A percentile compares a stretch with the other conserved stretches of the same genome.
Conservation (phyloP, 2,113 vertebrate species). For the Notothenia rossii region DNA sequence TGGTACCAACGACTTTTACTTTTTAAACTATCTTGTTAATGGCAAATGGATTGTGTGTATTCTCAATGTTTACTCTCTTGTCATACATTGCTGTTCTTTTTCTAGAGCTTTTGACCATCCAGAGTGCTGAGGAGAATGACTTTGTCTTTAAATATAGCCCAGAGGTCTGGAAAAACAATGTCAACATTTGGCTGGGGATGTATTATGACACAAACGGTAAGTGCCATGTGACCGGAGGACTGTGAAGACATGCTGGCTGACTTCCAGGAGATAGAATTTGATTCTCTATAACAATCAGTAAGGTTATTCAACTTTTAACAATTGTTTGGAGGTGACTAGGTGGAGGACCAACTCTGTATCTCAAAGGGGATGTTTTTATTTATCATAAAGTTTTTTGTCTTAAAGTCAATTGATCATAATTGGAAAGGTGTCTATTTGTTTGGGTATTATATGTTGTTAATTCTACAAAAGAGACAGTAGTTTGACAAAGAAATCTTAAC, state of each 20-base stretch:
- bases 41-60: not conserved
- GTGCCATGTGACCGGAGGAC: constrained; percentile 39
- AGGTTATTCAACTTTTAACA: not conserved
- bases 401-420: not conserved
- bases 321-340: not conserved
- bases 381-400: not conserved
- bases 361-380: not conserved
- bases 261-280: not conserved
- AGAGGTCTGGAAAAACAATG: constrained; percentile 78
- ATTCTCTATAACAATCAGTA: not conserved
- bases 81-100: constrained; percentile 11
- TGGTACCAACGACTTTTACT: constrained; percentile 51
- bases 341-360: no score
- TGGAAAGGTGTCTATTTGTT: not conserved
- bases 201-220: constrained; percentile 81
- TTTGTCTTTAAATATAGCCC: constrained; percentile 79
- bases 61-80: not conserved
- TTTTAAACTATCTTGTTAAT: not conserved
- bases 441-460: not conserved
- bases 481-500: not conserved
- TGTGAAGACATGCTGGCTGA: constrained; percentile 6
- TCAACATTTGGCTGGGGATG: constrained; percentile 83
- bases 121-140: constrained; percentile 76
- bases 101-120: constrained; percentile 80
- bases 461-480: not conserved